Evolutionary conservation across 2,888 invertebrate genomes (phyloP).

Genomic region (Spodoptera picta): DNA sequence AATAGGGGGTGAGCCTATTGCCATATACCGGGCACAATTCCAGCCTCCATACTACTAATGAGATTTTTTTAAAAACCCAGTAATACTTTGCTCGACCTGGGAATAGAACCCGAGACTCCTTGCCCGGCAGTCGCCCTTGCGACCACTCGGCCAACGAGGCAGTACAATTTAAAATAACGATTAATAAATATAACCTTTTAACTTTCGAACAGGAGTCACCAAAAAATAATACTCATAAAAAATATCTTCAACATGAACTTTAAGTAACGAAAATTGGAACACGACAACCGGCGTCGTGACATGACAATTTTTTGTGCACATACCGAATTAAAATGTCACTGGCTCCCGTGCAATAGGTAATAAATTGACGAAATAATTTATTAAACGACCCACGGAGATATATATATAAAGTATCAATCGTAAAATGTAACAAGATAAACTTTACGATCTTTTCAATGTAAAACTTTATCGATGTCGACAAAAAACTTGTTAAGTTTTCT

Average conservation of each 20-base stretch:
- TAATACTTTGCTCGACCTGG: too few relatives aligned
- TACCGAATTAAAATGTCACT: constrained; percentile 34
- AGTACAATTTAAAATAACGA: not conserved
- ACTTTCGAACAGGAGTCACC: constrained; percentile 8
- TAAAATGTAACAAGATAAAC: constrained; percentile 32
- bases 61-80: too few relatives aligned
- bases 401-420: constrained; percentile 25
- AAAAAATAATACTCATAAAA: constrained; percentile 5
- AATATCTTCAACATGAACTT: constrained; percentile 43
- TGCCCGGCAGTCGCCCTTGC: too few relatives aligned
- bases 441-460: constrained; percentile 46
- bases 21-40: too few relatives aligned
- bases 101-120: too few relatives aligned
- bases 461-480: constrained; percentile 20
- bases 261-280: constrained; percentile 37
- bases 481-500: not conserved
- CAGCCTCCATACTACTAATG: too few relatives aligned
- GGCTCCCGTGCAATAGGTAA: constrained; percentile 45
- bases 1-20: too few relatives aligned
- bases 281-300: constrained; percentile 2
- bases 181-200: not conserved
- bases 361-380: constrained; percentile 49
- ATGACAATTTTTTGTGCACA: constrained; percentile 33
- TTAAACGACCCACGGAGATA: constrained; percentile 21
- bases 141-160: too few relatives aligned